Base-by-base conservation (phyloP, 2,888 invertebrate species). In the Mesoligia furuncula region DNA sequence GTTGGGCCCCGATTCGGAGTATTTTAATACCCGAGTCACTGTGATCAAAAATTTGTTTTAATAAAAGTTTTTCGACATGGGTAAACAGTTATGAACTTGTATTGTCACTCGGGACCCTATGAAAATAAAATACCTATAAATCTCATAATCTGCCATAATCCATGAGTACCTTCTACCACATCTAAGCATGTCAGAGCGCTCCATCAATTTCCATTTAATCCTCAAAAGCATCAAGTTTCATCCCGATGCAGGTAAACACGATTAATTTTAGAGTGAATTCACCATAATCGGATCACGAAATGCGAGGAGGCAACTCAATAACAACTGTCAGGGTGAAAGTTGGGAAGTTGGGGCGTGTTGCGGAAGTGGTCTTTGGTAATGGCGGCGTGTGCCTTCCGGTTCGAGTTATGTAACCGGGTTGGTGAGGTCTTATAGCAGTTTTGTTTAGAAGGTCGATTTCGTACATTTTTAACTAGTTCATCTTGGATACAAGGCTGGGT, bases 321-420 rank as follows among this genome's bases (percentile, higher is more conserved):
- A 87, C 89, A 87, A 85, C 85, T 88, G 84, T 83, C 85, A 70
- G 75, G 83, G 74, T 81, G 77, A 83, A 51, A 89, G 85, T 88
- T 88, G 77, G 79, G 80, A 88, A 90, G 89, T 90, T 88, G 78
- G 69, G 68, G 83, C 78, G 80, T 74, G 79, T 82, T 76, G 68
- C 88, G 90, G 90, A 90, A 89, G 88, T 74, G 87, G 90, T 85
- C 80, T 77, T 59, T 78, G 84, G 87, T 88, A 89, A 90, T 87
- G 84, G 88, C 88, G 85, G 85, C 83, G 77, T 82, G 75, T 80
- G 80, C 85, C 84, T 83, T 85, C 87, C 87, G 87, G 75, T 75
- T 66, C 42, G 39, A 51, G 81, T 79, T 84, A 87, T 67, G 57
- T 80, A 85, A 86, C 74, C 78, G 48, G 51, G 72, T 70, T 39